These are phyloP conservation scores for Parnassius glacialis DNA, from an alignment of 2,888 invertebrate species.

Conservation along the genomic window DNA sequence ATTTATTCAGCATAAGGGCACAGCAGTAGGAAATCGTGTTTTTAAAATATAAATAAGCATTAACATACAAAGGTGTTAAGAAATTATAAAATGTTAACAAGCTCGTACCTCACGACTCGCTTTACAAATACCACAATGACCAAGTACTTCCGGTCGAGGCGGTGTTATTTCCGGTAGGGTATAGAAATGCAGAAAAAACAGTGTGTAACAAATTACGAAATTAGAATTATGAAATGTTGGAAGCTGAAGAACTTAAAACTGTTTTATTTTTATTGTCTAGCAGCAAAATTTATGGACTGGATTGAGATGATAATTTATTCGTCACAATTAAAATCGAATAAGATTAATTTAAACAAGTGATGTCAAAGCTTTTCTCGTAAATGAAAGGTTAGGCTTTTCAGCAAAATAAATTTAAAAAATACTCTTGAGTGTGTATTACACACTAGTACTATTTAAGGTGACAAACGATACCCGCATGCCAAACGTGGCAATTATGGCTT, in stretches of 20 bases:
- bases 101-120: conserved; percentile 21
- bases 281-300: too few species aligned
- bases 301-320: too few species aligned
- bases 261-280: too few species aligned
- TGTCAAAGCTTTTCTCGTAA: too few species aligned
- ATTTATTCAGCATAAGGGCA: neutral
- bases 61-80: conserved; percentile 28
- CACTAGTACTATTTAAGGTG: conserved; percentile 2
- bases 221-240: conserved; percentile 17
- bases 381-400: too few species aligned
- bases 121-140: conserved; percentile 26
- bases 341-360: too few species aligned
- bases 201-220: conserved; percentile 23
- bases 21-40: conserved; percentile 15
- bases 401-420: too few species aligned
- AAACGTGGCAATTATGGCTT: too few species aligned
- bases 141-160: conserved; percentile 26
- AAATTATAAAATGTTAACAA: conserved; percentile 24
- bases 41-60: conserved; percentile 21
- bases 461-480: conserved; percentile 2
- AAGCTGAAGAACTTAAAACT: neutral
- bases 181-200: conserved; percentile 17
- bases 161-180: conserved; percentile 25
- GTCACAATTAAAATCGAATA: too few species aligned
- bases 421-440: neutral